A percentile compares a stretch with the other conserved stretches of the same genome.
phyloP scores from a whole-genome alignment of 2,797 vertebrate genomes.

The Coccyzus lansbergi region DNA sequence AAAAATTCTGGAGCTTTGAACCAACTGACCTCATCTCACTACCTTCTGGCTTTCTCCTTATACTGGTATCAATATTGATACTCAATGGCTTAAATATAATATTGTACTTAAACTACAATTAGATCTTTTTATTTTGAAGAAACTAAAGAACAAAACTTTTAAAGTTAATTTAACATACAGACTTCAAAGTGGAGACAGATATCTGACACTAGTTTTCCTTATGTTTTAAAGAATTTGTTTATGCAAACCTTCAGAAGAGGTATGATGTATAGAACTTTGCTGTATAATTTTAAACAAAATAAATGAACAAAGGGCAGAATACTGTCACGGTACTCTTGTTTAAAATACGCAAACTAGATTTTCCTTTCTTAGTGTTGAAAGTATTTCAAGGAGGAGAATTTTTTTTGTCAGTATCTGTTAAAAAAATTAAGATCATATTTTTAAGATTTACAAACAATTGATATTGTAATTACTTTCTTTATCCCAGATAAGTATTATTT shows the following conservation, averaged over 20 bases:
- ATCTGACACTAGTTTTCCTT: not conserved
- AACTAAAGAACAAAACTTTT: not conserved
- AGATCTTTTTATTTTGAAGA: not conserved
- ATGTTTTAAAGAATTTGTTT: too few species aligned
- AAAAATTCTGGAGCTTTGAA: not conserved
- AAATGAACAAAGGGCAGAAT: not conserved
- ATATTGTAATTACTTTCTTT: not conserved
- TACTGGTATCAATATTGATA: not conserved
- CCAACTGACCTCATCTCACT: not conserved
- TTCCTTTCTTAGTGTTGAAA: not conserved
- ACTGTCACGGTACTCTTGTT: not conserved
- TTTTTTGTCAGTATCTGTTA: not conserved
- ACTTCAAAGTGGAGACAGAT: not conserved
- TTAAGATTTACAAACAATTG: not conserved
- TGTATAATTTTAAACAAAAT: not conserved
- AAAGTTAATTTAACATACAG: not conserved
- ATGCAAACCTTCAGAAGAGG: not conserved
- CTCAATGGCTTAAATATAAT: not conserved
- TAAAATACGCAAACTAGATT: not conserved
- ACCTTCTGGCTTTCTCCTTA: not conserved
- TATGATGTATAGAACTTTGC: not conserved
- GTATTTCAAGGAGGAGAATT: not conserved
- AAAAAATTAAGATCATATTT: constrained; percentile 19
- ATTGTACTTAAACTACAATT: not conserved
- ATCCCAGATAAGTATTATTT: not conserved